phyloP scores from a whole-genome alignment of 2,888 invertebrate genomes.

The Acanthosepion esculentum region DNA sequence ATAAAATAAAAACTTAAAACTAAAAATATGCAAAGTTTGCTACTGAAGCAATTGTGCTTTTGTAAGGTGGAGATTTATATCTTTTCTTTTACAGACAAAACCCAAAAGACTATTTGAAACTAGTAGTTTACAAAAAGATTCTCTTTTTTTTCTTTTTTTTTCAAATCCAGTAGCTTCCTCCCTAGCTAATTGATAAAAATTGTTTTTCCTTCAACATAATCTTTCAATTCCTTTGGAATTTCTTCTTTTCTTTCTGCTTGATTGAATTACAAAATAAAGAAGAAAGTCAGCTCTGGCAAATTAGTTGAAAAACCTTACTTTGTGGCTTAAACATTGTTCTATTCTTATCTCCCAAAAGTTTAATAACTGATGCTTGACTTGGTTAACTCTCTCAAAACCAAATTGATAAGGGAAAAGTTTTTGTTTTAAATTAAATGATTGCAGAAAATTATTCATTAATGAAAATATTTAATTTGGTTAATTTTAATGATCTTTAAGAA shows the following conservation, averaged over 20 bases:
- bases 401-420: background rate
- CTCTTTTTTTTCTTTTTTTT: background rate
- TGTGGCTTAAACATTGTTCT: background rate
- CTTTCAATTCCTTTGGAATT: slow-evolving; percentile 6
- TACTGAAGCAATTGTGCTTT: background rate
- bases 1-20: background rate
- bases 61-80: background rate
- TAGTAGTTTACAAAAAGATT: background rate
- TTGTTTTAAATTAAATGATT: background rate
- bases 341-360: background rate
- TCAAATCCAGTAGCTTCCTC: background rate
- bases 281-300: background rate
- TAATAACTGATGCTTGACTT: background rate
- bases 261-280: slow-evolving; percentile 22
- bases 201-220: background rate
- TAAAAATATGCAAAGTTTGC: background rate
- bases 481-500: too few species aligned
- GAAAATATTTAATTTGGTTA: too few species aligned
- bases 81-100: background rate
- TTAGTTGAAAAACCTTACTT: slow-evolving; percentile 33
- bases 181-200: slow-evolving; percentile 13
- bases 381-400: background rate
- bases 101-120: background rate
- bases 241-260: background rate
- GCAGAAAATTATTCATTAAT: background rate